These are phyloP conservation scores for Leptinotarsa rubiginosa DNA, from an alignment of 2,888 invertebrate genomes.

Conservation along the genomic window DNA sequence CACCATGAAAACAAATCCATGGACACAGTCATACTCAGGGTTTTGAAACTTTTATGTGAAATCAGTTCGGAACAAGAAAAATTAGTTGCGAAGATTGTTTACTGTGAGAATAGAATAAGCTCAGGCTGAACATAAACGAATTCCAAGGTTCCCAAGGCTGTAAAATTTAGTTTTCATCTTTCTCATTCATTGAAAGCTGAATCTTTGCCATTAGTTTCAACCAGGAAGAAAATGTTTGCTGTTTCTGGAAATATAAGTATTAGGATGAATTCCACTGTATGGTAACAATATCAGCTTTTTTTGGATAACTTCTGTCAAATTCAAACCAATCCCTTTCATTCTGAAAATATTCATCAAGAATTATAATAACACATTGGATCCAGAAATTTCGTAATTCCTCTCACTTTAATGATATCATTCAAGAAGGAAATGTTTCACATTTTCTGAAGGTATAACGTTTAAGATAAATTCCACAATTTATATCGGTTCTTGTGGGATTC, in stretches of 20 bases:
- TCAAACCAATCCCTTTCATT: constrained; percentile 53
- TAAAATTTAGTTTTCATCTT: constrained; percentile 53
- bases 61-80: constrained; percentile 95
- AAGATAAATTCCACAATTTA: not conserved
- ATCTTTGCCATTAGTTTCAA: constrained; percentile 77
- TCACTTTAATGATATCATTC: too few species aligned
- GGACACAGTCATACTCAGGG: not conserved
- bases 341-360: constrained; percentile 54
- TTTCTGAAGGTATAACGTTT: not conserved
- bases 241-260: constrained; percentile 88
- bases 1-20: too few species aligned
- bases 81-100: constrained; percentile 83
- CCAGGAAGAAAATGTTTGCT: constrained; percentile 76
- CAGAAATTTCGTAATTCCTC: too few species aligned
- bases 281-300: constrained; percentile 73
- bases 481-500: not conserved
- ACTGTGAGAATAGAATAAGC: constrained; percentile 88
- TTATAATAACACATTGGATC: not conserved
- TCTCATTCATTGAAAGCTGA: constrained; percentile 69
- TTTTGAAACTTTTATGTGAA: constrained; percentile 69
- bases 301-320: constrained; percentile 60
- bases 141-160: constrained; percentile 75
- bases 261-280: constrained; percentile 78
- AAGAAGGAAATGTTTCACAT: too few species aligned
- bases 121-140: constrained; percentile 90